A percentile compares a stretch with the other conserved stretches of the same genome.
Conservation (phyloP, 1,140 invertebrate species). For the Cydia amplana region DNA sequence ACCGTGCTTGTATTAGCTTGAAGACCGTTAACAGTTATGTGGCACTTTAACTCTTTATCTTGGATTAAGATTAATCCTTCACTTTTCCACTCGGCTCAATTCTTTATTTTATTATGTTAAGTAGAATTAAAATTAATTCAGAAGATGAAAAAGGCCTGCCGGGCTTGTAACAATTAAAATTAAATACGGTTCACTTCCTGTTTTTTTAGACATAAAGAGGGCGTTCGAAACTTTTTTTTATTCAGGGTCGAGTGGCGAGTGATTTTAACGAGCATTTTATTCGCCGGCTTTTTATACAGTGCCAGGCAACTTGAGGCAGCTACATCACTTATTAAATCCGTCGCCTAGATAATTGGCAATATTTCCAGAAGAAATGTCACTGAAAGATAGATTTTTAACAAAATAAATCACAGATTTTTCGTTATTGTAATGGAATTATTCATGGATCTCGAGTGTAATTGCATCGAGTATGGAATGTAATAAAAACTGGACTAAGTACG, state of each 20-base stretch:
- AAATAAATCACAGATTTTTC: background rate
- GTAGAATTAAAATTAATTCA: constrained; percentile 66
- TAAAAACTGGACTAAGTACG: constrained; percentile 17
- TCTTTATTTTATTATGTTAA: constrained; percentile 67
- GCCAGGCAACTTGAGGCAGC: constrained; percentile 31
- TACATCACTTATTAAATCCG: background rate
- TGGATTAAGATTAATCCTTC: constrained; percentile 24
- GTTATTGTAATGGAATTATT: constrained; percentile 33
- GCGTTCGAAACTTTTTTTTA: constrained; percentile 59
- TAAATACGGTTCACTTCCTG: constrained; percentile 60
- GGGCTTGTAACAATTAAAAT: constrained; percentile 58
- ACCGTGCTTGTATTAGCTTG: background rate
- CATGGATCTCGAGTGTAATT: constrained; percentile 28
- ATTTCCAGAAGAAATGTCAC: background rate
- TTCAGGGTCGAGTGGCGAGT: constrained; percentile 60
- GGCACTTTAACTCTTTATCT: constrained; percentile 2
- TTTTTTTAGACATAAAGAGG: constrained; percentile 51
- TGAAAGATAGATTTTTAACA: background rate
- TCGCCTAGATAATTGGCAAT: background rate
- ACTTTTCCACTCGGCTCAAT: constrained; percentile 38
- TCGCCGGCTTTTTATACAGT: constrained; percentile 53
- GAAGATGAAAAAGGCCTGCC: constrained; percentile 58
- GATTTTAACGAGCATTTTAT: constrained; percentile 73
- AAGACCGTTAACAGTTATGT: constrained; percentile 18
- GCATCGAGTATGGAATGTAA: background rate